Evolutionary conservation across 92 coral and sea anemone genomes (phyloP).

Genomic region (Bergia puertoricense): DNA sequence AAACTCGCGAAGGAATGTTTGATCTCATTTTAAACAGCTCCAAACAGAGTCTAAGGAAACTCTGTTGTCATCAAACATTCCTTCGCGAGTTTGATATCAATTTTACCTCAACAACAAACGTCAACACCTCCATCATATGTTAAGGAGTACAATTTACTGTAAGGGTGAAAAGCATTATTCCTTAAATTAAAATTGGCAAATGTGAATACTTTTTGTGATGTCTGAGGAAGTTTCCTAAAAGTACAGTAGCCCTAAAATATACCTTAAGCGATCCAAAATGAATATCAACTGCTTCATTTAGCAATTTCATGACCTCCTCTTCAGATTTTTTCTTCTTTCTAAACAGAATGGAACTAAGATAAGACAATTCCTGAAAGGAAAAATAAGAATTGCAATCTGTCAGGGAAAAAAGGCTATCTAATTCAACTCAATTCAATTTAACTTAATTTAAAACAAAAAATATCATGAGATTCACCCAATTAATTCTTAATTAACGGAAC

Average conservation of each 20-base stretch:
- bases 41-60: no score
- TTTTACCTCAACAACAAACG: not conserved
- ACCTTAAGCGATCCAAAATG: slow-evolving; percentile 93
- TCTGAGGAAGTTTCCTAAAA: not conserved
- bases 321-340: slow-evolving; percentile 84
- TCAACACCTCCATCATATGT: not conserved
- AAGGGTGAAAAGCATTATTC: not conserved
- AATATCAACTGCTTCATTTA: slow-evolving; percentile 88
- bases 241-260: not conserved
- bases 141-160: not conserved
- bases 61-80: no score
- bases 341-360: slow-evolving; percentile 83
- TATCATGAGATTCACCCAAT: not conserved
- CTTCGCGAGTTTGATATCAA: no score
- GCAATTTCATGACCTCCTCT: slow-evolving; percentile 79
- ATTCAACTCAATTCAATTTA: no score
- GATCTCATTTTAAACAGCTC: no score
- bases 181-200: not conserved
- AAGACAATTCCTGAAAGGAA: slow-evolving; percentile 82
- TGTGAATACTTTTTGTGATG: not conserved
- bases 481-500: not conserved
- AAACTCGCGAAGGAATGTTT: no score
- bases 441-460: no score
- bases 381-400: not conserved
- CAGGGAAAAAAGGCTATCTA: not conserved